Evolutionary conservation across 2,113 vertebrate genomes (phyloP), one percentile per base, ranked within the genome.

Genomic region (Takifugu bimaculatus): DNA sequence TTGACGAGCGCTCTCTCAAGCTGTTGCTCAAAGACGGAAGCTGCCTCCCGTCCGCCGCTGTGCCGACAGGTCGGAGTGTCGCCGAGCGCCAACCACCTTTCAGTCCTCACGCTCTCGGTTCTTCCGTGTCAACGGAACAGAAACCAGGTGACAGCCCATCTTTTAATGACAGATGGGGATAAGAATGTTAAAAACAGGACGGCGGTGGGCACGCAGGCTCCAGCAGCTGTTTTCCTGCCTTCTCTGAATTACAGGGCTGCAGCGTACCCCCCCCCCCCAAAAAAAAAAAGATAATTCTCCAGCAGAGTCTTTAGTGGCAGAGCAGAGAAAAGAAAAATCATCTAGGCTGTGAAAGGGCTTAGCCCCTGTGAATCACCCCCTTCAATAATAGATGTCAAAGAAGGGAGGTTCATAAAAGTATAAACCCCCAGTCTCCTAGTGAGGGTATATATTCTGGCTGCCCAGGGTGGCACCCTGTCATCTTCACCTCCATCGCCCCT

Each of bases 331-430:
- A 39, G 11, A 55, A 68, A 79, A 83, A 79, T 74, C 71, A 79
- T 82, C 60, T 57, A 53, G 54, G 71, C 70, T 54, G 60, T 72
- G 70, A 78, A 79, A 82, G 72, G 78, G 74, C 83, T 75, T 57
- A 71, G 70, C 77, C 83, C 49, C 78, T 62, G 65, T 47, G 54
- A 80, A 85, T 74, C 63, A 77, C 60, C 65, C 54, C 62, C 65
- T 74, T 91, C 65, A 88, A 90, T 90, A 88, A 89, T 91, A 84
- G 60, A 90, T 88, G 80, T 60, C 48, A 26, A 44, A 69, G 53
- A 72, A 77, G 77, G 77, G 64, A 83, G 81, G 74, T 83, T 90
- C 86, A 90, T 90, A 77, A 89, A 90, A 90, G 61, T 82, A 59
- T 88, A 87, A 91, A 85, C 7, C 72, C 69, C 49, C 54, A 69